Evolutionary conservation across 2,113 vertebrate species (phyloP).

Genomic region (Etheostoma cragini): DNA sequence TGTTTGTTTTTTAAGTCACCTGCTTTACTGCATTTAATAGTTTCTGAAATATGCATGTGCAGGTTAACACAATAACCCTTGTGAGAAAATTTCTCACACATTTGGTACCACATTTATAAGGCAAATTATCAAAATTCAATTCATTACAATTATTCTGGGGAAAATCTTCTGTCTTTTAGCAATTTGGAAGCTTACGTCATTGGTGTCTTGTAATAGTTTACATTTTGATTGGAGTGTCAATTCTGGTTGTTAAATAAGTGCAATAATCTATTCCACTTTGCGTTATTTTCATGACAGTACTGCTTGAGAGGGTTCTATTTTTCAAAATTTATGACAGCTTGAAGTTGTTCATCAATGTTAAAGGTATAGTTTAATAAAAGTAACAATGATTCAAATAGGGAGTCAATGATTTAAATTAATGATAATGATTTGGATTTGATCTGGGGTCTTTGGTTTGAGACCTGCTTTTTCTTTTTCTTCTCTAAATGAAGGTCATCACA

Average conservation of each 20-base stretch:
- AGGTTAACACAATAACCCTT: background rate
- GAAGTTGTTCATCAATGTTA: conserved; percentile 6
- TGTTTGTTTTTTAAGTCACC: background rate
- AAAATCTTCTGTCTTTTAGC: conserved; percentile 13
- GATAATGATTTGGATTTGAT: background rate
- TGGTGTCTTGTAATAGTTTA: background rate
- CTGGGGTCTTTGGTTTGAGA: background rate
- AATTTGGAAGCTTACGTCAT: conserved; percentile 17
- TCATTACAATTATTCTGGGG: background rate
- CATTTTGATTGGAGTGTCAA: conserved; percentile 20
- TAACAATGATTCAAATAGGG: too few species aligned
- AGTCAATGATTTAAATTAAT: background rate
- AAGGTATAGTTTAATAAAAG: background rate
- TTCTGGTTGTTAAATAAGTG: background rate
- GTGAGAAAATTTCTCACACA: background rate
- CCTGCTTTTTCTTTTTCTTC: background rate
- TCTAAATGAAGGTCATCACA: background rate
- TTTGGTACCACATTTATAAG: background rate
- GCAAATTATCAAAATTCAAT: background rate
- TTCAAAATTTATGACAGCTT: background rate
- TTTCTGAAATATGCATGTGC: background rate
- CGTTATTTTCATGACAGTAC: background rate
- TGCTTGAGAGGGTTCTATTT: background rate
- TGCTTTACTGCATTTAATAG: background rate
- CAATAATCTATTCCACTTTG: background rate